Evolutionary conservation across 2,797 vertebrate genomes (phyloP), one percentile per base, ranked within the genome.

Genomic region (Betta splendens): DNA sequence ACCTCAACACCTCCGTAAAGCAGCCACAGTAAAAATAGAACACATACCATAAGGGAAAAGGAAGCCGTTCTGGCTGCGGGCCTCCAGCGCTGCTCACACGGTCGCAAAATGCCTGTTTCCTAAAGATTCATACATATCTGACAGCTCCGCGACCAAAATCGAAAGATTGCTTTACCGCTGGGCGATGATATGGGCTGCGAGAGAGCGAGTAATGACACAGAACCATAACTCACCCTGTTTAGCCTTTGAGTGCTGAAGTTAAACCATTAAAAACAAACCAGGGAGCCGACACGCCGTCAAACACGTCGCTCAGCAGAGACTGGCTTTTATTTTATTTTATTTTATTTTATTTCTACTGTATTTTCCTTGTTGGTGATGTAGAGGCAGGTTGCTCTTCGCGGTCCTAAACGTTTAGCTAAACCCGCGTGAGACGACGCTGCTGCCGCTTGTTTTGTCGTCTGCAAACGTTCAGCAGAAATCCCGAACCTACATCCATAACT

Each of bases 1-100:
- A 86, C 80, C 73, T 74, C 55, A 49, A 75, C 75, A 78, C 82
- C 70, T 68, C 66, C 39, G 53, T 69, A 22, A 82, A 81, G 76
- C 51, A 69, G 58, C 63, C 48, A 51, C 35, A 51, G 46, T 38
- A 57, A 82, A 84, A 84, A 80, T 72, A 69, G 77, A 84, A 61
- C 53, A 33, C 37, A 33, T 23, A 33, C 22, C 39, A 60, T 42
- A 35, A 25, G 75, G 56, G 68, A 64, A 77, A 55, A 64, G 80
- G 71, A 79, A 77, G 53, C 74, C 12, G 51, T 62, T 58, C 81
- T 81, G 73, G 75, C 72, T 38, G 39, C 16, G 32, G 28, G 51
- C 51, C 36, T 61, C 46, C 26, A 56, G 69, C 52, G 29, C 58
- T 11, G 38, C 39, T 59, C 43, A 61, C 53, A 15, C 71, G 63